Base-by-base conservation (phyloP, 1,140 invertebrate species). In the Cardiocondyla obscurior region DNA sequence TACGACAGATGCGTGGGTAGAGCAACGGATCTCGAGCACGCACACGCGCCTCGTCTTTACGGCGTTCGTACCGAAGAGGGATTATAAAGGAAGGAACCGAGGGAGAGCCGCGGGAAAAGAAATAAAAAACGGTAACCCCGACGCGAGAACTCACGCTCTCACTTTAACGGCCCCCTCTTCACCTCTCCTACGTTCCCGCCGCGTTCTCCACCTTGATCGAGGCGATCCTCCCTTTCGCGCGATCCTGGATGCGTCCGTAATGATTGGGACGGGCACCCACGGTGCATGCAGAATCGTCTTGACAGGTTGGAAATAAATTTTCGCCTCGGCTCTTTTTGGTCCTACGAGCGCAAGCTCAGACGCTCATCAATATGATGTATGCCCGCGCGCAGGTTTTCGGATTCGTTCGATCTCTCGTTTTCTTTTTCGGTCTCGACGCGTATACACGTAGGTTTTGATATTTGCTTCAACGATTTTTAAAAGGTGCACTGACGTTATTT, bases 221-320 rank as follows among this genome's bases (percentile, higher is more conserved):
- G 19, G 28, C 81, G 42, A 86, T 87, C 83, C 83, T 86, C 64
- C 57, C 67, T 12, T 51, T 67, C 30, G 10, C 53, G 12, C 74
- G 44, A 28, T 57, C 82, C 72, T 67, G 33, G 49, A 39, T 74
- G 62, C 28, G 70, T 85, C 62, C 67, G 85, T 87, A 87, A 89
- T 85, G 85, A 87, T 88, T 62, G 79, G 62, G 76, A 79, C 72
- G 67, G 64, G 86, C 86, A 84, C 87, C 86, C 70, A 89, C 60
- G 77, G 85, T 77, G 87, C 88, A 86, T 89, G 88, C 82, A 82
- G 86, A 91, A 90, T 91, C 81, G 51, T 42, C 69, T 70, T 90
- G 89, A 91, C 88, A 86, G 85, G 77, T 44, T 87, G 79, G 72
- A 89, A 86, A 91, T 90, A 90, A 91, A 90, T 90, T 89, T n/a